phyloP scores from a whole-genome alignment of 2,888 invertebrate genomes.

The Tanytarsus gracilentus region DNA sequence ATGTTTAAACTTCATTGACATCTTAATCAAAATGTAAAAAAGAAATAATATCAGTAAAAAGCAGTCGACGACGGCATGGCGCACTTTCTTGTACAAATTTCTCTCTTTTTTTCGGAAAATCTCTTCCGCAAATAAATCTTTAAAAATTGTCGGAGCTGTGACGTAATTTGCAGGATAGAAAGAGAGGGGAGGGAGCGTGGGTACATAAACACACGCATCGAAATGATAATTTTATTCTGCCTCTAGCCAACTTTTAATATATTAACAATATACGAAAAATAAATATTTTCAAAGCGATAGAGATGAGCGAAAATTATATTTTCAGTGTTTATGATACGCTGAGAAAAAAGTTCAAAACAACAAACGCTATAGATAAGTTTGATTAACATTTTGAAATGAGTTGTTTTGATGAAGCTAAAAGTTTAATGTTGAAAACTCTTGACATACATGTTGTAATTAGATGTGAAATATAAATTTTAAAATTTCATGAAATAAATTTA shows the following conservation, averaged over 20 bases:
- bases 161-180: conserved; percentile 1
- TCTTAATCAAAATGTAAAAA: neutral
- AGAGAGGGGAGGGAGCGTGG: neutral
- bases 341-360: too few relatives aligned
- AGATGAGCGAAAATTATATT: too few relatives aligned
- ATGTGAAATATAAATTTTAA: too few relatives aligned
- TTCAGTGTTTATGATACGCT: too few relatives aligned
- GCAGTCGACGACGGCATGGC: neutral
- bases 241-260: conserved; percentile 20
- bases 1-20: conserved; percentile 13
- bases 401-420: too few relatives aligned
- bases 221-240: conserved; percentile 27
- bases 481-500: too few relatives aligned
- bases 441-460: too few relatives aligned
- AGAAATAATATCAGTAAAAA: neutral
- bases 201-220: conserved; percentile 7
- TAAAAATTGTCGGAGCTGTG: conserved; percentile 4
- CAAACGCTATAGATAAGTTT: too few relatives aligned
- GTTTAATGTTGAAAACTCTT: too few relatives aligned
- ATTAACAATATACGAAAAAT: conserved; percentile 27
- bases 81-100: neutral
- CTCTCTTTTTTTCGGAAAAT: neutral
- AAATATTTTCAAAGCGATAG: conserved; percentile 20
- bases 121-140: conserved; percentile 27
- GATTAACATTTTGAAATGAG: too few relatives aligned